Evolutionary conservation across 1,140 invertebrate species (phyloP).

Genomic region (Hesperophylax magnus): DNA sequence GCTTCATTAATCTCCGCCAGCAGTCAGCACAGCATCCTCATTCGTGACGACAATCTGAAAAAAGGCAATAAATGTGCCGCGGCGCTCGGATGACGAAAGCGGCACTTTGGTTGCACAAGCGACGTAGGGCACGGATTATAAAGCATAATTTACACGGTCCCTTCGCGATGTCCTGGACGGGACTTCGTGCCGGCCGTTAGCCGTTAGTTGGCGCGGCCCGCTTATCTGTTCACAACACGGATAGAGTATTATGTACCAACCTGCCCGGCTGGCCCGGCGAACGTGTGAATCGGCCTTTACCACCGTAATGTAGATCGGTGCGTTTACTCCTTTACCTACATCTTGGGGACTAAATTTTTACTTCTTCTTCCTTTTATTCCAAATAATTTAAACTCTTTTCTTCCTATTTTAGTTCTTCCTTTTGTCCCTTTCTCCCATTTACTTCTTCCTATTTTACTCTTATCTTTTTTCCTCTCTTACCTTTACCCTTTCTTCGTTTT

Average conservation of each 20-base stretch:
- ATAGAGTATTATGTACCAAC: conserved; percentile 13
- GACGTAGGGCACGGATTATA: neutral
- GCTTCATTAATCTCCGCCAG: too few relatives aligned
- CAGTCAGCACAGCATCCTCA: too few relatives aligned
- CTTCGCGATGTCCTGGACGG: conserved; percentile 18
- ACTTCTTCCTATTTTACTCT: too few relatives aligned
- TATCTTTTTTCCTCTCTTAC: too few relatives aligned
- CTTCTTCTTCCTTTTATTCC: too few relatives aligned
- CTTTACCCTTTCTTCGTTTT: too few relatives aligned
- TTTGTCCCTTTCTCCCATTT: too few relatives aligned
- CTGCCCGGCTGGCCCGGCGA: conserved; percentile 1
- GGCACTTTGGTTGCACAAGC: neutral
- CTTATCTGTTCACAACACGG: conserved; percentile 10
- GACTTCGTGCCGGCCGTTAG: conserved; percentile 29
- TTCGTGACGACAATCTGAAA: too few relatives aligned
- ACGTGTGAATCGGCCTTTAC: conserved; percentile 25
- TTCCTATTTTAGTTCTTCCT: too few relatives aligned
- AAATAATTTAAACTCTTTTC: too few relatives aligned
- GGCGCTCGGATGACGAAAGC: neutral
- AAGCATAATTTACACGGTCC: conserved; percentile 23
- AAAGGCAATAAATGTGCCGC: too few relatives aligned
- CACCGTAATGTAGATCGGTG: conserved; percentile 9
- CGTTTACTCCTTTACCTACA: neutral
- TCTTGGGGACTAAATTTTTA: neutral
- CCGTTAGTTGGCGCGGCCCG: conserved; percentile 26